Evolutionary conservation across 2,113 vertebrate species (phyloP), one percentile per base, ranked within the genome.

Genomic region (Eurystomus gularis): DNA sequence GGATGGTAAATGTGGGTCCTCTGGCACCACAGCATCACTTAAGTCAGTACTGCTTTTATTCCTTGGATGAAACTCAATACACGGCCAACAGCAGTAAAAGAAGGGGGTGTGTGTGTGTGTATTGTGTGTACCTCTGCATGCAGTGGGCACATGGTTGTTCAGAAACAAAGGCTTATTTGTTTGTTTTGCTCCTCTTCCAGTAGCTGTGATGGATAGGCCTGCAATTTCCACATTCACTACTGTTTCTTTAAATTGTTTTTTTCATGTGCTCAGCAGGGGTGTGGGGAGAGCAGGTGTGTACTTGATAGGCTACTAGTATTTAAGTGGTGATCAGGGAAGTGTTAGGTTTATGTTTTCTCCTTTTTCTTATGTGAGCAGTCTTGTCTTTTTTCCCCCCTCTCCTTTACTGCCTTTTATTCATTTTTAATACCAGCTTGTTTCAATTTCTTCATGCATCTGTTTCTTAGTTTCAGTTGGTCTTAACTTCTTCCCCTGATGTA

Each of bases 291-390:
- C 93, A 96, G 93, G 91, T 92, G 93, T 88, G 71, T 88, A 72
- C 37, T 94, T 92, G 91, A 91, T 90, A 95, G 91, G 83, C 68
- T 88, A 57, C 70, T 85, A 68, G 62, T 93, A 84, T 76, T 93
- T 95, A 95, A 90, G 75, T 86, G 77, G 91, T 86, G 93, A 94
- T 94, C 93, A 92, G 91, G 87, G 83, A 88, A 88, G 52, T 37
- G 28, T 65, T 93, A 80, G 54, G 58, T 86, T 91, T 93, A 88
- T 87, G 72, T 77, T 88, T 91, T 65, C 71, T 92, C 15, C 86
- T 86, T 92, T 83, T 60, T 71, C 76, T 94, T 94, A 68, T 23
- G 42, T 42, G 29, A 88, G 57, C 88, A 73, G 71, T 80, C 64
- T 88, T 72, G 48, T 37, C 6, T 35, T 28, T 49, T n/a, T 29